Conservation (phyloP, 2,113 vertebrate species). For the Brevimyrus niger region DNA sequence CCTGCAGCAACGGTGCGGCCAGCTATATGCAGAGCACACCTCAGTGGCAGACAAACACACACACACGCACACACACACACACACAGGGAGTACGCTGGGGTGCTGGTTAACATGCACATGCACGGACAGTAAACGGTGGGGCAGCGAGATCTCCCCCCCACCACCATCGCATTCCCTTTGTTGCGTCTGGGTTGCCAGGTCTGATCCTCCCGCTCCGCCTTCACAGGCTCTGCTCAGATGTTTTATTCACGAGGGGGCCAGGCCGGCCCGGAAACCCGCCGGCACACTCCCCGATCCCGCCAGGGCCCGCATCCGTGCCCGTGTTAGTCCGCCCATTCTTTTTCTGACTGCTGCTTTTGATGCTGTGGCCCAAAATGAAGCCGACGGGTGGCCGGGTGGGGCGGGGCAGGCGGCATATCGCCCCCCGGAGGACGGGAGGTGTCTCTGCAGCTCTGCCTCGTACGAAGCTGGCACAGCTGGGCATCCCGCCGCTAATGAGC, state of each 20-base stretch:
- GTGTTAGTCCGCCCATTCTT: neutral
- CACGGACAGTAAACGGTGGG: neutral
- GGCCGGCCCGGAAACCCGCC: neutral
- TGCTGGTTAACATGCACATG: neutral
- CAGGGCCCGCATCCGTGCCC: neutral
- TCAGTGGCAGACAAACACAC: neutral
- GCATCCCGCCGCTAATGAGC: neutral
- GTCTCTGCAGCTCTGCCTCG: neutral
- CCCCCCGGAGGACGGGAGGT: neutral
- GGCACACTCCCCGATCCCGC: neutral
- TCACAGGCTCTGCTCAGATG: constrained; percentile 28
- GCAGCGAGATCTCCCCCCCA: neutral
- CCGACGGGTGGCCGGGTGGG: neutral
- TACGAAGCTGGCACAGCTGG: neutral
- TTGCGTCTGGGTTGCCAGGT: constrained; percentile 21
- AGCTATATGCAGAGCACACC: neutral
- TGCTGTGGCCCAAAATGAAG: neutral
- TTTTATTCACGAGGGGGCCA: constrained; percentile 37
- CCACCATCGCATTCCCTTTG: neutral
- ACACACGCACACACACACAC: neutral
- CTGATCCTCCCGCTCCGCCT: constrained; percentile 25
- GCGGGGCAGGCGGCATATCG: neutral
- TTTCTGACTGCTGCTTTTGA: neutral
- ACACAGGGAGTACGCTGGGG: neutral
- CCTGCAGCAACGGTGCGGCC: neutral